Conservation (phyloP, 2,888 invertebrate species). For the Chirona hameri region DNA sequence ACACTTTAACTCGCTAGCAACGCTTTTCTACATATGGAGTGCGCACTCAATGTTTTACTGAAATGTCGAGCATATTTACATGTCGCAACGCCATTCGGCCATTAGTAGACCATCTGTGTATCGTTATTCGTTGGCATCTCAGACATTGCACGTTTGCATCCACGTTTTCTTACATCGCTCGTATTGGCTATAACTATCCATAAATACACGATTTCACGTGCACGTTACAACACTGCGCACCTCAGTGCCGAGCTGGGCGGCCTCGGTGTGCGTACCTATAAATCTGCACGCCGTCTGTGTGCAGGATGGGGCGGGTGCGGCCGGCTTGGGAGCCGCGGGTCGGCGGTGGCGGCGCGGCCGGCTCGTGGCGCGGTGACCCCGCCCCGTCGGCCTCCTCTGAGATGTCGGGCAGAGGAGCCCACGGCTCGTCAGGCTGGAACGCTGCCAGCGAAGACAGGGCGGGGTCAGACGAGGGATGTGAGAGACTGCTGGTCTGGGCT, state of each 20-base stretch:
- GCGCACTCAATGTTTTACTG: no score
- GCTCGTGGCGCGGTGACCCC: slow-evolving; percentile 55
- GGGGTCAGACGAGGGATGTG: no score
- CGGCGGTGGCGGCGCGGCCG: slow-evolving; percentile 49
- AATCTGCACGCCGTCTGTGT: background rate
- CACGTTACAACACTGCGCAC: no score
- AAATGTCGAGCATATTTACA: no score
- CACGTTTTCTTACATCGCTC: no score
- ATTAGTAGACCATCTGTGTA: no score
- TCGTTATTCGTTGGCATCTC: no score
- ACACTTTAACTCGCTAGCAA: no score
- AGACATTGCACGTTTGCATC: no score
- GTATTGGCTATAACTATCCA: background rate
- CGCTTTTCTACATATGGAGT: no score
- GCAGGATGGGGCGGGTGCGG: background rate
- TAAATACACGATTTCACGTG: background rate
- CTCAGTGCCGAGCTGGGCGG: background rate
- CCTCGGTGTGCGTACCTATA: background rate
- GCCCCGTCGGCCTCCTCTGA: slow-evolving; percentile 50
- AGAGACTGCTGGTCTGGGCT: no score
- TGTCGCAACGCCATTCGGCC: no score
- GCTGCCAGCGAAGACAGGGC: background rate
- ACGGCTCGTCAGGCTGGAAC: background rate
- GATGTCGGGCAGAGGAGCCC: background rate
- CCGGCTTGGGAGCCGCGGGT: background rate